Base-by-base conservation (phyloP, 2,888 invertebrate species). In the Seladonia tumulorum region DNA sequence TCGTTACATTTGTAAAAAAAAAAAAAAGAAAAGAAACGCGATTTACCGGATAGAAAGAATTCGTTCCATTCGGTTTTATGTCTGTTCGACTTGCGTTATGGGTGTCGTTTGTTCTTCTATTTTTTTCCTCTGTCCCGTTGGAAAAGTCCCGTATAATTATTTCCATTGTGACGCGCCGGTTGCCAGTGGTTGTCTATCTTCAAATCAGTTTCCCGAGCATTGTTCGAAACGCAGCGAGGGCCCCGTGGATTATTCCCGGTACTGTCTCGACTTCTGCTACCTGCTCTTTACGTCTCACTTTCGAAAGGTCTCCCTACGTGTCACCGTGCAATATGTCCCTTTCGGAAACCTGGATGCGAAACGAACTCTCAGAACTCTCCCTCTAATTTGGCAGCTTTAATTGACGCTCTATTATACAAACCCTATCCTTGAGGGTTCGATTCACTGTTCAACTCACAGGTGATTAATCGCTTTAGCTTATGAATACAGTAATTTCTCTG, bases 211-310 rank as follows among this genome's bases (percentile, higher is more conserved):
- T 66, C n/a, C 22, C 68, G 68, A 35, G 35, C 76, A 66, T 76
- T 76, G 76, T 66, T 60, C 63, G 29, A 66, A 42, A 18, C 29
- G 25, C 60, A 42, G 75, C 25, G 75, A 42, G 60, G 47, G 72
- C 25, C 25, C 29, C 29, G 10, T 18, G 5, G 22, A 35, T 68
- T 14, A 12, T 68, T 76, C 63, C 63, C 16, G 35, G 35, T 49
- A 57, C 42, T 47, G 72, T 42, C 83, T 60, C 63, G 49, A 35
- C 68, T 72, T 76, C 68, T 53, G 25, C 57, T 88, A 88, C 88
- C 86, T 88, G 88, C 75, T 63, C 60, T 70, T 84, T 68, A 63
- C 57, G 22, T 57, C 72, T 82, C 60, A 29, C 47, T 68, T 82
- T 77, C 35, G 5, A 74, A 82, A 57, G 68, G 74, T 0, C 79